A percentile compares a stretch with the other conserved stretches of the same genome.
These are phyloP conservation scores for Poecilus cupreus DNA, from an alignment of 2,888 invertebrate genomes.

Conservation along the genomic window DNA sequence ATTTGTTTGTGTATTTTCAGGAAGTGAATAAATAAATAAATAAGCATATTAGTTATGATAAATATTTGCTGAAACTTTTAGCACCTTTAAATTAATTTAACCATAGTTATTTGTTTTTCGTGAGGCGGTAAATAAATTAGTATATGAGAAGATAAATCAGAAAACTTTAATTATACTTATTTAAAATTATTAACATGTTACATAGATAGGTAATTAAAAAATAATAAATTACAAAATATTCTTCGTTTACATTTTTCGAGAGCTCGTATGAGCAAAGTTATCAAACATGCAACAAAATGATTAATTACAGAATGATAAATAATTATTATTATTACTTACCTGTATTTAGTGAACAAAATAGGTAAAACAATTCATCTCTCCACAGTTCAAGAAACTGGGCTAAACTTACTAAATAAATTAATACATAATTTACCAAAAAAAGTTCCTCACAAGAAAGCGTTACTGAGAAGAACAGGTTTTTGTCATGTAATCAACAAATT, in stretches of 20 bases:
- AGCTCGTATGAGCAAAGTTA: background rate
- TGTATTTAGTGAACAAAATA: background rate
- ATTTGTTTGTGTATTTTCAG: background rate
- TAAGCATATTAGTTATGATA: background rate
- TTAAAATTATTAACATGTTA: slow-evolving; percentile 34
- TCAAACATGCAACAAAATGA: background rate
- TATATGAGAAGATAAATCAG: slow-evolving; percentile 21
- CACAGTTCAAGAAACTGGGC: slow-evolving; percentile 29
- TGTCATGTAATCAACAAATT: slow-evolving; percentile 36
- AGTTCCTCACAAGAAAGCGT: background rate
- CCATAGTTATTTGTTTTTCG: background rate
- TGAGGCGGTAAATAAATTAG: slow-evolving; percentile 15
- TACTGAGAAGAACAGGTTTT: slow-evolving; percentile 23
- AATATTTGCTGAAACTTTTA: background rate
- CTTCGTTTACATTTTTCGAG: background rate
- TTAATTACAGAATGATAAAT: background rate
- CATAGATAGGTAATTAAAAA: slow-evolving; percentile 23
- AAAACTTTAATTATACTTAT: slow-evolving; percentile 12
- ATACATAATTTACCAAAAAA: slow-evolving; percentile 22
- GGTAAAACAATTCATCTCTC: no score
- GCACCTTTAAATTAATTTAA: slow-evolving; percentile 4
- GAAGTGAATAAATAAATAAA: background rate
- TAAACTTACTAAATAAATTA: background rate
- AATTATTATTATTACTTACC: background rate
- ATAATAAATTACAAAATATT: background rate